Conservation (phyloP, 2,888 invertebrate species). For the Amphipyra berbera region DNA sequence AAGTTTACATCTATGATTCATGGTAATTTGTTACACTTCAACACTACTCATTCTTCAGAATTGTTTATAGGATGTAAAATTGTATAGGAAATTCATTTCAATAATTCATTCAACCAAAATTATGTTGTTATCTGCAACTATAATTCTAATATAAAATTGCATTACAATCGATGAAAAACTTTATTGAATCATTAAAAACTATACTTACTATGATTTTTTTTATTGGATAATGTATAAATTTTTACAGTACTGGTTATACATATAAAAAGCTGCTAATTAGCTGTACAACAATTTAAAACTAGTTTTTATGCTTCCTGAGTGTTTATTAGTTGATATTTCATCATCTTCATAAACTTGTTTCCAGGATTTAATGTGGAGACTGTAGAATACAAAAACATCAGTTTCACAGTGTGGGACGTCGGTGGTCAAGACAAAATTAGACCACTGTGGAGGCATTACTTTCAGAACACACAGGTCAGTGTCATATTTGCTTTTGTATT, state of each 20-base stretch:
- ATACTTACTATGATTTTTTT: conserved; percentile 3
- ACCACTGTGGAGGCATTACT: conserved; percentile 99
- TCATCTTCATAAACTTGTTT: conserved; percentile 50
- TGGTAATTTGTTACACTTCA: too few species aligned
- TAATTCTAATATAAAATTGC: conserved; percentile 23
- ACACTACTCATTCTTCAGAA: too few species aligned
- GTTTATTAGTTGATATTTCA: conserved; percentile 11
- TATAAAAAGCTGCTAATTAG: not conserved
- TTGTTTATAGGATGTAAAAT: too few species aligned
- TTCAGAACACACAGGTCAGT: conserved; percentile 98
- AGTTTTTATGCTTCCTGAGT: not conserved
- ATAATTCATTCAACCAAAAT: conserved; percentile 5
- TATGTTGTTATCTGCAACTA: conserved; percentile 9
- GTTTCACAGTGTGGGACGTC: conserved; percentile 99
- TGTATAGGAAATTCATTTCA: conserved; percentile 1
- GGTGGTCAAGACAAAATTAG: conserved; percentile 99
- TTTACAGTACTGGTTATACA: conserved; percentile 2
- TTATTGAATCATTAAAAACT: conserved; percentile 20
- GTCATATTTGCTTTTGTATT: not conserved
- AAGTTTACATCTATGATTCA: too few species aligned
- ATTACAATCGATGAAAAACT: conserved; percentile 24
- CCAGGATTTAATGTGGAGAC: conserved; percentile 99
- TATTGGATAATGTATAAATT: conserved; percentile 28
- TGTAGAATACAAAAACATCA: conserved; percentile 99
- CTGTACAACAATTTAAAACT: not conserved